These are phyloP conservation scores for Falco punctatus DNA, from an alignment of 2,113 vertebrate species.

Conservation along the genomic window DNA sequence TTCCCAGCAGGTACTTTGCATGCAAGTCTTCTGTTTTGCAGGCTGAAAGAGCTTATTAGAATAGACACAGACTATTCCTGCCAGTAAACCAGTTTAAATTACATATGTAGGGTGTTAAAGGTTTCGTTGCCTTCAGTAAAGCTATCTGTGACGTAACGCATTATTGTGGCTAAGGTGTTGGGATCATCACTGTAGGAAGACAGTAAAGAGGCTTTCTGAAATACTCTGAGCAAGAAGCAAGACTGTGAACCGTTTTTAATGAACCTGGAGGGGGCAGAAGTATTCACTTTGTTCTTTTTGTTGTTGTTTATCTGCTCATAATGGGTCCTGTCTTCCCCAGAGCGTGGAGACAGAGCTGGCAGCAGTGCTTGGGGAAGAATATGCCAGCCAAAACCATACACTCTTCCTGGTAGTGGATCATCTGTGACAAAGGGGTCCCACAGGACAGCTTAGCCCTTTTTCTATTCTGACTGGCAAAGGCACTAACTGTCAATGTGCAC, in stretches of 20 bases:
- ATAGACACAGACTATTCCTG: not conserved
- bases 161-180: not conserved
- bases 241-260: not conserved
- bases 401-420: not conserved
- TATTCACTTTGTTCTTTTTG: not conserved
- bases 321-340: not conserved
- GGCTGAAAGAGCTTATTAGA: not conserved
- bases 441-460: not conserved
- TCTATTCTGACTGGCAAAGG: not conserved
- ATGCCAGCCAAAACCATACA: not conserved
- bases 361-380: not conserved
- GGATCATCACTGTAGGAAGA: not conserved
- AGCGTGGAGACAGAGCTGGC: not conserved
- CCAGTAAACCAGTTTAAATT: not conserved
- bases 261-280: not conserved
- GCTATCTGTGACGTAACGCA: not conserved
- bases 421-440: not conserved
- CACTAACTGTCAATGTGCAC: not conserved
- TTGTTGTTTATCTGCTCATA: not conserved
- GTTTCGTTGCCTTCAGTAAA: not conserved
- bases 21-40: not conserved
- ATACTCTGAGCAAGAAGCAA: not conserved
- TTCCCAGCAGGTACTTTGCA: not conserved
- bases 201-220: not conserved
- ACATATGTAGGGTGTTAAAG: not conserved